Base-by-base conservation (phyloP, 1,140 invertebrate genomes). In the Hylyphantes graminicola region DNA sequence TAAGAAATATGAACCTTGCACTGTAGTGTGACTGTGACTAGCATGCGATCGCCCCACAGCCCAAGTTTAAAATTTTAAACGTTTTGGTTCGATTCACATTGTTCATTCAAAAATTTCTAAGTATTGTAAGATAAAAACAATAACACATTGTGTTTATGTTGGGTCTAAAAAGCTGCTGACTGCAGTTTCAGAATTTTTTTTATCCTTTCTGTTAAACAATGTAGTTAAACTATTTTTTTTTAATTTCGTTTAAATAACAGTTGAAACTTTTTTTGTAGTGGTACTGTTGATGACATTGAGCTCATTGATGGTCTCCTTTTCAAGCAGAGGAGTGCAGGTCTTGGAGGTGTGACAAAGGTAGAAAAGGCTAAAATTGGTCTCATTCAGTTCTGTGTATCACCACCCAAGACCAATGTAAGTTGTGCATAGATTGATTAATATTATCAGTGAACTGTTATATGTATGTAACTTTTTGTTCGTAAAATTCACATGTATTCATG, bases 331-430 rank as follows among this genome's bases (percentile, higher is more conserved):
- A 93, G 95, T 13, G 93, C 95, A 21, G 91, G 91, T 70, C 93
- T 95, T 61, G 97, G 96, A 89, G 97, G 97, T 7, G 96, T 97
- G 0, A 96, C 94, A 86, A 93, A 94, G 88, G 92, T 99, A 86
- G 98, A 99, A 89, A 99, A 99, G 90, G 98, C 97, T 4, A 99
- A 98, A 91, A 98, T 99, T 91, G 98, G 96, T 86, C 93, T 99
- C 0, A 99, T 99, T 87, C 98, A 99, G 89, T 99, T 99, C 89
- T 99, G 98, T 90, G 97, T 99, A 90, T 99, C 98, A 63, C 97
- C 98, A 80, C 98, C 98, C 10, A 99, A 99, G 91, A 99, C 98
- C 85, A 98, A 99, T 92, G 96, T 97, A 91, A 93, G 92, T 91
- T 85, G 64, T 67, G 7, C 6, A 59, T 57, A 35, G 35, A 35